Conservation (phyloP, 2,888 invertebrate species). For the Punctoribates punctum region DNA sequence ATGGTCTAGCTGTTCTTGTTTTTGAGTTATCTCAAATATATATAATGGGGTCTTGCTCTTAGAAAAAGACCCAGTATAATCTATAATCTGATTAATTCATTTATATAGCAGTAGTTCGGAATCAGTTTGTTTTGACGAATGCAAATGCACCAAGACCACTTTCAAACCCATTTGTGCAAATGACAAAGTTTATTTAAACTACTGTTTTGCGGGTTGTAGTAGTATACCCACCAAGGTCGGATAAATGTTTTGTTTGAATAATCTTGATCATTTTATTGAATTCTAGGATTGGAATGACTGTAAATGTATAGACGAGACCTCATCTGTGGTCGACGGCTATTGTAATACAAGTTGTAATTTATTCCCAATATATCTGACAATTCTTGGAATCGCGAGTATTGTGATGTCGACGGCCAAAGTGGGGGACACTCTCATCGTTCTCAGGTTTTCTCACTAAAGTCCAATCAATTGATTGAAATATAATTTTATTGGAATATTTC, state of each 20-base stretch:
- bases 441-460: conserved; percentile 55
- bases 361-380: conserved; percentile 51
- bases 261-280: background rate
- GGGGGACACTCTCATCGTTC: conserved; percentile 64
- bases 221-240: conserved; percentile 57
- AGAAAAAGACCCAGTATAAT: too few species aligned
- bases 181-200: conserved; percentile 55
- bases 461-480: background rate
- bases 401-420: conserved; percentile 65
- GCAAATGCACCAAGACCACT: conserved; percentile 45
- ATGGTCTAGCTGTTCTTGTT: too few species aligned
- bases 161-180: conserved; percentile 47
- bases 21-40: too few species aligned
- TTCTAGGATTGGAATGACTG: conserved; percentile 10
- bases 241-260: background rate
- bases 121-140: conserved; percentile 44
- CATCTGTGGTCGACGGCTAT: conserved; percentile 52
- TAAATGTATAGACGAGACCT: conserved; percentile 20
- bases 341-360: conserved; percentile 61
- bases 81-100: too few species aligned
- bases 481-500: background rate
- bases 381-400: conserved; percentile 56
- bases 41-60: too few species aligned
- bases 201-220: conserved; percentile 70
- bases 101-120: background rate